Evolutionary conservation across 2,113 vertebrate species (phyloP), one percentile per base, ranked within the genome.

Genomic region (Sphaerodactylus townsendi): DNA sequence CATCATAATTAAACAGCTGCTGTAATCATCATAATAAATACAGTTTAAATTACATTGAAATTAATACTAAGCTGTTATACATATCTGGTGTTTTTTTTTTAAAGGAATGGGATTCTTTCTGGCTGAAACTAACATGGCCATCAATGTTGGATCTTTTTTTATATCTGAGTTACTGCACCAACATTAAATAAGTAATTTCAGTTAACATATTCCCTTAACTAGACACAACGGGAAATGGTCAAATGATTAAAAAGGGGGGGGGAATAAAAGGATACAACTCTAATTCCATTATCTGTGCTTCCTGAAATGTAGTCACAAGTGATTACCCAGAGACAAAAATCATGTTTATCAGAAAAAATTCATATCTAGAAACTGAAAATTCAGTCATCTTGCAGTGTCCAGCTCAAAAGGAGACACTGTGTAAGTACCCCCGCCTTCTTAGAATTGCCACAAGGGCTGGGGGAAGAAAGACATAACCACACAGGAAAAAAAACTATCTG

Each of bases 11-110:
- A 64, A 78, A 64, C 77, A 78, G 56, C 59, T 78, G 77, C 77
- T 78, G 25, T 78, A 78, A 78, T 78, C 56, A 41, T 65, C 56
- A 78, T 64, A 78, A 78, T 65, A 78, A 62, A 77, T 65, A 77
- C 75, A 78, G 37, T 78, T 78, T 78, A 78, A 64, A 78, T 65
- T 65, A 64, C 14, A 44, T 10, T 65, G 59, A 78, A 78, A 78
- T 78, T 30, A 78, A 78, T 65, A 64, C 25, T 78, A 59, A 78
- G 53, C 56, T 28, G 35, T 62, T 41, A 62, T 14, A 50, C 8
- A n/a, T 39, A 41, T 41, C 39, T 41, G 2, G 44, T 44, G 44
- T 44, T 41, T 41, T 41, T 35, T 68, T n/a, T 39, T 39, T n/a
- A 48, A 75, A 75, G n/a, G 65, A 17, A 17, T 35, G 13, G n/a